Evolutionary conservation across 2,888 invertebrate genomes (phyloP), one percentile per base, ranked within the genome.

Genomic region (Allygus modestus): DNA sequence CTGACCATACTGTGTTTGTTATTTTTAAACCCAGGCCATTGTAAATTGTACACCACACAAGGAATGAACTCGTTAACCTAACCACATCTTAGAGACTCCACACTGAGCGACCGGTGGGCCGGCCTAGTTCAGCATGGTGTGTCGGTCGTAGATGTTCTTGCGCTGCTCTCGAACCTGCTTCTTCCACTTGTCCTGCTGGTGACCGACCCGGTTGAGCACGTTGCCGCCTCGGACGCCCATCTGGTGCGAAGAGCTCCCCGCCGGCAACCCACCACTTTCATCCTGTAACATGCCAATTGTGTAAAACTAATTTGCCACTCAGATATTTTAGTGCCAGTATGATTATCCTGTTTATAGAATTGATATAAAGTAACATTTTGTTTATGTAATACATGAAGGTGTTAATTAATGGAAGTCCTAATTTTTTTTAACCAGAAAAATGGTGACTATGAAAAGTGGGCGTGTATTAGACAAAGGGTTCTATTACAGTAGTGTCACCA

Each of bases 171-270:
- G 95, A 5, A 99, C 99, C 91, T 98, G 98, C 58, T 95, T 93
- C 91, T 99, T 99, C 99, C 99, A 99, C 89, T 98, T 97, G 91
- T 97, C 97, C 91, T 98, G 98, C 89, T 99, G 98, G 89, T 97
- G 97, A 0, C 98, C 97, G 65, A 99, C 98, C 86, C 98, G 93
- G 91, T 98, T 98, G 31, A 99, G 92, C 1, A 98, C 98, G 88
- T 92, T 92, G 28, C 88, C 88, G 17, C 95, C 94, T 51, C 96
- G 93, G 0, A 95, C 93, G 41, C 95, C 95, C 92, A 97, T 94
- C 87, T 94, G 94, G 90, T 96, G 96, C 23, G 95, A 93, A 86
- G 94, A 93, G 26, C 94, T 93, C 23, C 94, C 93, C 71, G 92
- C 92, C 86, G 92, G 91, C 65, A 91, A 92, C 28, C 93, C 90